Base-by-base conservation (phyloP, 35 echinoderm and acorn worm species). In the Heliocidaris tuberculata region DNA sequence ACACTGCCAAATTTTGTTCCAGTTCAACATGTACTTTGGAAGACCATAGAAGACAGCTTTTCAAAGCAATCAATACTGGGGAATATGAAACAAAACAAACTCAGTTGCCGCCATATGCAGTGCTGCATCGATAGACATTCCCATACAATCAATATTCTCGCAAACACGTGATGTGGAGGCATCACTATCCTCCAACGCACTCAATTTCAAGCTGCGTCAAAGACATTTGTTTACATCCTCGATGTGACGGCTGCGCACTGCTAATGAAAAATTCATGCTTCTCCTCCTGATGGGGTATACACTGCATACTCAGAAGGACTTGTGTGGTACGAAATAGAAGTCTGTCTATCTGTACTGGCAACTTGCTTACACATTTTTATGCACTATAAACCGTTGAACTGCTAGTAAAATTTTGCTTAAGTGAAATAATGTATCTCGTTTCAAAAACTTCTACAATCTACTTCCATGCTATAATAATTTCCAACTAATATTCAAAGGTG, bases 171-270 rank as follows among this genome's bases (percentile, higher is more conserved):
- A 56, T n/a, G 65, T n/a, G 27, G 7, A 78, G 65, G 21, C 65
- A 78, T 78, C 21, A 42, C 65, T 24, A 78, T 78, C 65, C 65
- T 70, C 27, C 21, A n/a, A 78, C 65, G 65, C 65, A 78, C 65
- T 78, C 65, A 27, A 78, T 78, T 78, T 78, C 65, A 78, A 78
- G 19, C 65, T 78, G 65, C 65, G 65, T 78, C 65, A 78, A 78
- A 78, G 65, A 78, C 65, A n/a, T 78, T 78, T 78, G 65, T 78
- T 78, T 78, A 78, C 65, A 78, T 78, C 65, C 65, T 78, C 65
- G 7, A 7, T 27, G 65, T 78, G 65, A 78, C 65, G 65, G 27
- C 65, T 78, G 17, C 52, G 52, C 65, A 78, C 65, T 78, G 65
- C 65, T 78, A 78, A 78, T 78, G 65, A 78, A 78, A 78, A 27